phyloP scores from a whole-genome alignment of 2,797 vertebrate species.

The Mionectes olivaceus region DNA sequence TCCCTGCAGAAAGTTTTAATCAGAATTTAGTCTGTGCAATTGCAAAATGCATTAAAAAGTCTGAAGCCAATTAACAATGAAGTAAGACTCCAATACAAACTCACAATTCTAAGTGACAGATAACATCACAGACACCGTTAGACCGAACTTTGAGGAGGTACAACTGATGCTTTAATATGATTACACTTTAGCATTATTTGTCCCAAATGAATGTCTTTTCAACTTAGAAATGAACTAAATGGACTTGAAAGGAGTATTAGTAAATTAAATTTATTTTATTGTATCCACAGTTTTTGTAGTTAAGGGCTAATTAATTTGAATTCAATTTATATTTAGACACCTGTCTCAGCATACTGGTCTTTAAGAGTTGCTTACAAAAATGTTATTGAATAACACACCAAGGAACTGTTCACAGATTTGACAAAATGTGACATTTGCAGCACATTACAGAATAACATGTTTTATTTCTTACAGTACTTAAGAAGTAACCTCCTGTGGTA shows the following conservation, averaged over 20 bases:
- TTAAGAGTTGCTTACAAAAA: not conserved
- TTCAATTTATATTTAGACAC: not conserved
- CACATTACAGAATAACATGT: not conserved
- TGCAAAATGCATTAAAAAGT: not conserved
- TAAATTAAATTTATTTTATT: not conserved
- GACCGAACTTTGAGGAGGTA: not conserved
- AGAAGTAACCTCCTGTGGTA: not conserved
- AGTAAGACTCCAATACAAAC: not conserved
- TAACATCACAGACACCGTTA: not conserved
- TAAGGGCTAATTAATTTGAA: not conserved
- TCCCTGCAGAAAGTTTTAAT: not conserved
- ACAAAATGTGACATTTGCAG: not conserved
- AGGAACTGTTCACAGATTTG: not conserved
- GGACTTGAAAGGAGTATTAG: not conserved
- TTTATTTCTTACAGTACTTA: not conserved
- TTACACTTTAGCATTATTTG: not conserved
- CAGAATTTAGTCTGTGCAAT: not conserved
- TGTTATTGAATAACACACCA: not conserved
- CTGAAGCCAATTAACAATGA: not conserved
- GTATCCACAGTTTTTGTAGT: not conserved
- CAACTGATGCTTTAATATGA: not conserved
- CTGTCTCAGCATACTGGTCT: not conserved
- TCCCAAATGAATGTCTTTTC: not conserved
- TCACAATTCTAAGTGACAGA: not conserved
- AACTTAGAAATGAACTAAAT: not conserved